A percentile compares a stretch with the other conserved stretches of the same genome.
These are phyloP conservation scores for Macroramphosus scolopax DNA, from an alignment of 2,797 vertebrate genomes.

Conservation along the genomic window DNA sequence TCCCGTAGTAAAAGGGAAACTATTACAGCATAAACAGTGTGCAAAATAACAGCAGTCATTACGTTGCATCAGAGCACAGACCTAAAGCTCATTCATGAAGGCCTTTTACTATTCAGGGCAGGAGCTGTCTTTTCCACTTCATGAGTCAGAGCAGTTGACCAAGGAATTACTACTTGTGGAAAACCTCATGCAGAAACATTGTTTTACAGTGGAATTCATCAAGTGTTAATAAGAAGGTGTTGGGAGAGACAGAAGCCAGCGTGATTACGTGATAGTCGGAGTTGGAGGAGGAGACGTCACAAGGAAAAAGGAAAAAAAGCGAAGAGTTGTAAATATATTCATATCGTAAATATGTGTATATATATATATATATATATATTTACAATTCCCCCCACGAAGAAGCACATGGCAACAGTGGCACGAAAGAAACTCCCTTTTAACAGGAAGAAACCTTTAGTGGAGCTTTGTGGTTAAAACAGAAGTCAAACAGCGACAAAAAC, in stretches of 20 bases:
- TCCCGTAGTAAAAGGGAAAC: constrained; percentile 39
- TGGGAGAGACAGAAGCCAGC: constrained; percentile 13
- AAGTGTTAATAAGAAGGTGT: constrained; percentile 47
- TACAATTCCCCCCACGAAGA: no score
- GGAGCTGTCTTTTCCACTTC: constrained; percentile 59
- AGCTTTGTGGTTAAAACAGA: constrained; percentile 23
- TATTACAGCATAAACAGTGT: constrained; percentile 40
- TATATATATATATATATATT: no score
- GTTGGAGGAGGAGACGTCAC: constrained; percentile 2
- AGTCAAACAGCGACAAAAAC: constrained; percentile 37
- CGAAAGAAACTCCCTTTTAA: no score
- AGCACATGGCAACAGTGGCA: no score
- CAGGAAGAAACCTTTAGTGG: no score
- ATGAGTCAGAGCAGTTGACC: constrained; percentile 56
- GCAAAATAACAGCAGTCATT: constrained; percentile 47
- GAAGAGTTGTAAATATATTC: no score
- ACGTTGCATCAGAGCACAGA: constrained; percentile 43
- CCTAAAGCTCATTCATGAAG: constrained; percentile 47
- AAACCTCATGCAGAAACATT: constrained; percentile 49
- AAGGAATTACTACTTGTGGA: constrained; percentile 42
- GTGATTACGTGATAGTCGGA: constrained; percentile 9
- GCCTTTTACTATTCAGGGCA: constrained; percentile 38
- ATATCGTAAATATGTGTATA: no score
- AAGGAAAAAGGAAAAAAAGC: constrained; percentile 13
- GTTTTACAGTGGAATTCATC: constrained; percentile 58